These are phyloP conservation scores for Andrena dorsata DNA, from an alignment of 2,888 invertebrate genomes.

Conservation along the genomic window DNA sequence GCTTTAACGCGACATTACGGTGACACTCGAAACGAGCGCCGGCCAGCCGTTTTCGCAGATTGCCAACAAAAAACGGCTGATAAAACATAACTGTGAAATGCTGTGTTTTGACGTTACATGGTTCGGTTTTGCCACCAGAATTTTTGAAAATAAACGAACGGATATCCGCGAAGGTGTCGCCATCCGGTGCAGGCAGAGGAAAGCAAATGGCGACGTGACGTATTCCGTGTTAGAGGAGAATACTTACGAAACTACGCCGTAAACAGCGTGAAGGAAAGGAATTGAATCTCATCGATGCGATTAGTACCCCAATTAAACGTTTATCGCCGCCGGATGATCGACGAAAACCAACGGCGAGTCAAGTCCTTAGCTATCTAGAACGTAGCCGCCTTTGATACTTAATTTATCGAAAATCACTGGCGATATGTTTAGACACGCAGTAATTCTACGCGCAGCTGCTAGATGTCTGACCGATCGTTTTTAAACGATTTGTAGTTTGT, in stretches of 20 bases:
- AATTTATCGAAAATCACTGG: conserved; percentile 19
- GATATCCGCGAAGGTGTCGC: background rate
- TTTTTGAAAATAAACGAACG: conserved; percentile 16
- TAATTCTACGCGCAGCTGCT: conserved; percentile 15
- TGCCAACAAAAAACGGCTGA: background rate
- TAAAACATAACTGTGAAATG: background rate
- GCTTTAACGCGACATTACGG: conserved; percentile 39
- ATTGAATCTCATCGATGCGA: conserved; percentile 50
- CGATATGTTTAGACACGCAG: conserved; percentile 20
- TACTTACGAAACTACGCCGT: conserved; percentile 60
- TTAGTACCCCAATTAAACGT: background rate
- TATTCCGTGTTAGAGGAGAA: background rate
- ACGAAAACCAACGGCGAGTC: background rate
- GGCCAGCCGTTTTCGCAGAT: conserved; percentile 2
- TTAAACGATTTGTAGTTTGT: background rate
- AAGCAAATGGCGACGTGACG: background rate
- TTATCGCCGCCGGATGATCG: background rate
- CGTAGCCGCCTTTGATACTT: background rate
- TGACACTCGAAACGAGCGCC: background rate
- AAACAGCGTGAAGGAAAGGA: conserved; percentile 31
- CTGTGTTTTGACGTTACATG: background rate
- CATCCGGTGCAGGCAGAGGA: conserved; percentile 13
- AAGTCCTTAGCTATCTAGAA: background rate
- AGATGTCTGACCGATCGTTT: conserved; percentile 52
- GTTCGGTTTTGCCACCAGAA: background rate